Evolutionary conservation across 2,797 vertebrate species (phyloP).

Genomic region (Trachops cirrhosus): DNA sequence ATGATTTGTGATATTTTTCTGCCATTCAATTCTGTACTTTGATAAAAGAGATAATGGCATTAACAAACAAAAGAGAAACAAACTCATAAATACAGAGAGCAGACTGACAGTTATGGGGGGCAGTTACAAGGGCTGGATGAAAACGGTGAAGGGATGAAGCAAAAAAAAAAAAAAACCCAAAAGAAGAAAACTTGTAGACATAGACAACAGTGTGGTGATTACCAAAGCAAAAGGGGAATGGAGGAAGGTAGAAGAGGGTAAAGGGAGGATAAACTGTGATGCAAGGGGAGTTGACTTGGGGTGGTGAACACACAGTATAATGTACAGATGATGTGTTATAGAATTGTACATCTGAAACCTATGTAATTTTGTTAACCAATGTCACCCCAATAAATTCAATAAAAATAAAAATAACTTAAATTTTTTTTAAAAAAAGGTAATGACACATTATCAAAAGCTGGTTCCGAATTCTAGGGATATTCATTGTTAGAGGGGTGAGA

Average conservation of each 20-base stretch:
- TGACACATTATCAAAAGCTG: not conserved
- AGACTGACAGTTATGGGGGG: not conserved
- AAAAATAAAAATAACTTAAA: not conserved
- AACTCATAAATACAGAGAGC: not conserved
- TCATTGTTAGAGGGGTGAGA: not conserved
- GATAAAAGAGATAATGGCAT: not conserved
- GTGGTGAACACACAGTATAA: not conserved
- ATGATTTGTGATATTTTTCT: not conserved
- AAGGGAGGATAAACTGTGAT: not conserved
- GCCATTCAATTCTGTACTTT: not conserved
- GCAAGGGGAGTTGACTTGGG: not conserved
- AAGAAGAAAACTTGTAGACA: not conserved
- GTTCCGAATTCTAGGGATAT: not conserved
- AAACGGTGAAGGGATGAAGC: not conserved
- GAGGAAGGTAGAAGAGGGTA: too few relatives aligned
- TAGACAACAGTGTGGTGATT: not conserved
- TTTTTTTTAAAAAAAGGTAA: not conserved
- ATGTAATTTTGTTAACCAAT: not conserved
- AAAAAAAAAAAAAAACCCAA: not conserved
- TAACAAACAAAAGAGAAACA: not conserved
- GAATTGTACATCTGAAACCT: not conserved
- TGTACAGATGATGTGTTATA: not conserved
- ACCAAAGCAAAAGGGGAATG: not conserved
- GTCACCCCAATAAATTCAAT: not conserved
- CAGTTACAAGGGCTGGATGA: not conserved